phyloP scores from a whole-genome alignment of 2,888 invertebrate species.

The Drosophila atripex region DNA sequence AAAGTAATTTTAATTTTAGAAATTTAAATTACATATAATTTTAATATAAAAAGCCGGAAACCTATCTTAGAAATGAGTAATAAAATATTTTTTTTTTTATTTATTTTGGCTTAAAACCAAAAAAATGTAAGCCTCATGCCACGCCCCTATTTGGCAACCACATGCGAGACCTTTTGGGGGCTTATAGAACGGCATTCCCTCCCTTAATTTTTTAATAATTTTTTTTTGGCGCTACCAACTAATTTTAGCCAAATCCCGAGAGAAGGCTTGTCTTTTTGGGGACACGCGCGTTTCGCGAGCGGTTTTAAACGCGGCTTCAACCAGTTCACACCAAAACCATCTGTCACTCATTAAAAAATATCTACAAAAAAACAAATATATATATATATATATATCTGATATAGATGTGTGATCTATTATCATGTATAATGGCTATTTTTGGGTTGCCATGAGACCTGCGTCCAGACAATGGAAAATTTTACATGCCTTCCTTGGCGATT shows the following conservation, averaged over 20 bases:
- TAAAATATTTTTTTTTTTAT: background rate
- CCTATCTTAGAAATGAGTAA: background rate
- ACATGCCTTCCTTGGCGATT: background rate
- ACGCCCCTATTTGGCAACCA: conserved; percentile 36
- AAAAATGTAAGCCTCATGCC: conserved; percentile 14
- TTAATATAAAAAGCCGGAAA: background rate
- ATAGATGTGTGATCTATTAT: conserved; percentile 23
- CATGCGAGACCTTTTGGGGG: conserved; percentile 15
- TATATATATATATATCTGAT: conserved; percentile 2
- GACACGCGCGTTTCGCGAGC: conserved; percentile 24
- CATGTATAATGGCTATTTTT: conserved; percentile 24
- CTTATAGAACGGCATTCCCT: background rate
- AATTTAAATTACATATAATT: background rate
- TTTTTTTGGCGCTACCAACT: background rate
- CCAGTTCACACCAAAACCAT: conserved; percentile 31
- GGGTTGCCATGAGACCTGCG: conserved; percentile 22
- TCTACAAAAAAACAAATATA: background rate
- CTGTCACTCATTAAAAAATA: background rate
- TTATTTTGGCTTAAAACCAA: background rate
- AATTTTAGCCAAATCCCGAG: conserved; percentile 17
- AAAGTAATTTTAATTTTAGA: background rate
- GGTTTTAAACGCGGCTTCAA: conserved; percentile 15
- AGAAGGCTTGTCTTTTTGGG: conserved; percentile 20
- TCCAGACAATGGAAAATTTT: conserved; percentile 36
- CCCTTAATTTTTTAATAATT: background rate